A percentile compares a stretch with the other conserved stretches of the same genome.
phyloP scores from a whole-genome alignment of 2,113 vertebrate genomes.

The Arizona elegans region DNA sequence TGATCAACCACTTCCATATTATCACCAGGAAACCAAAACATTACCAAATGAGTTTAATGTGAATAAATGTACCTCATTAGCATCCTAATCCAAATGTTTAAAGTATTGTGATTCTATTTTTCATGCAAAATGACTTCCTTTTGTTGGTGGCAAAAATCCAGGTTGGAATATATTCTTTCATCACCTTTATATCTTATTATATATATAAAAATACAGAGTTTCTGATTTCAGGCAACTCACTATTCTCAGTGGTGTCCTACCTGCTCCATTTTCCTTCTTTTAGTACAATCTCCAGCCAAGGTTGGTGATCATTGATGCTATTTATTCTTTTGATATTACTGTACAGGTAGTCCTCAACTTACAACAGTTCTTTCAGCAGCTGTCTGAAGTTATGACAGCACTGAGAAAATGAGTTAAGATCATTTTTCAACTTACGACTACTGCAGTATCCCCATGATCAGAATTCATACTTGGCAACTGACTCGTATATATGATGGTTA shows the following conservation, averaged over 20 bases:
- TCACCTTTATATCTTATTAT: neutral
- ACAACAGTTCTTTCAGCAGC: neutral
- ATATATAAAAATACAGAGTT: neutral
- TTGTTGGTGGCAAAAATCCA: neutral
- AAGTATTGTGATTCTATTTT: neutral
- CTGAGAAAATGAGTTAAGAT: neutral
- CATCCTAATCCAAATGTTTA: neutral
- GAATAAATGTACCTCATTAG: neutral
- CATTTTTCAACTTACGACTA: neutral
- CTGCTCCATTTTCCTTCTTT: neutral
- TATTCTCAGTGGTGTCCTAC: neutral
- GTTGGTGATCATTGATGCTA: neutral
- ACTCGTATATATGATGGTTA: too few relatives aligned
- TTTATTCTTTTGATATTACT: neutral
- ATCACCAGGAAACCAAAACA: neutral
- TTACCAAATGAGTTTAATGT: neutral
- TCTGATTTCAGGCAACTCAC: neutral
- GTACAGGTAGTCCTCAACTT: neutral
- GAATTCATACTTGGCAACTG: neutral
- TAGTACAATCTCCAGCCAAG: neutral
- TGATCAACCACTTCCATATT: neutral
- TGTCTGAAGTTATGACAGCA: neutral
- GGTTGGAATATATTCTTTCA: neutral
- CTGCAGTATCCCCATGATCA: neutral
- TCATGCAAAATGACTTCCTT: neutral